Evolutionary conservation across 1,140 invertebrate species (phyloP).

Genomic region (Drosophila cardini): DNA sequence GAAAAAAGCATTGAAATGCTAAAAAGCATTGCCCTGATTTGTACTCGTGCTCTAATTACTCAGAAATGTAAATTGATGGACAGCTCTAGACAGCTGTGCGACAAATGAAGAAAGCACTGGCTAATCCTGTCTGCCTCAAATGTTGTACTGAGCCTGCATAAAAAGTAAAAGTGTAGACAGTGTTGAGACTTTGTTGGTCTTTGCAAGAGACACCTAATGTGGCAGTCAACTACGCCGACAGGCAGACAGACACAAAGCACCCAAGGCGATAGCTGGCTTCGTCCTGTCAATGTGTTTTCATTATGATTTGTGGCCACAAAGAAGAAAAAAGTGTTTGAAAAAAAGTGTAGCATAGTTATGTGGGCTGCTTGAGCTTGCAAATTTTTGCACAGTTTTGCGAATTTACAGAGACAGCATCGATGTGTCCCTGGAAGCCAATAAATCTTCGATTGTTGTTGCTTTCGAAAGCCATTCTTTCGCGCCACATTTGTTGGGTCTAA

Average conservation of each 20-base stretch:
- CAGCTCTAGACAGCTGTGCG: neutral
- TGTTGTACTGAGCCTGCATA: conserved; percentile 45
- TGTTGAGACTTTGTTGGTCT: neutral
- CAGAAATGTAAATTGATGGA: conserved; percentile 4
- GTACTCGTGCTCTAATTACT: conserved; percentile 3
- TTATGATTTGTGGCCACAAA: conserved; percentile 67
- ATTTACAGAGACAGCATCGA: conserved; percentile 15
- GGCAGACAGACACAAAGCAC: neutral
- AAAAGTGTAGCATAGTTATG: conserved; percentile 65
- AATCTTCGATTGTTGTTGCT: conserved; percentile 68
- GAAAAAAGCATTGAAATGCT: no score
- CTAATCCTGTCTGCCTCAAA: conserved; percentile 64
- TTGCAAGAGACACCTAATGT: conserved; percentile 1
- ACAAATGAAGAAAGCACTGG: conserved; percentile 46
- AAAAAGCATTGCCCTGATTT: conserved; percentile 9
- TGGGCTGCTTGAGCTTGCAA: conserved; percentile 19
- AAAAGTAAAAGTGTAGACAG: conserved; percentile 29
- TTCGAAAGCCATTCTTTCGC: conserved; percentile 36
- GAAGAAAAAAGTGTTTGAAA: neutral
- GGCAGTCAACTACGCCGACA: neutral
- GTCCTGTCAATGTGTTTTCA: conserved; percentile 51
- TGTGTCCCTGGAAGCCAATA: conserved; percentile 50
- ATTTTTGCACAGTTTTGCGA: conserved; percentile 53
- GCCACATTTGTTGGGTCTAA: conserved; percentile 73
- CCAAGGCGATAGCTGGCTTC: conserved; percentile 1